phyloP scores from a whole-genome alignment of 2,113 vertebrate species.

The Propithecus coquereli region DNA sequence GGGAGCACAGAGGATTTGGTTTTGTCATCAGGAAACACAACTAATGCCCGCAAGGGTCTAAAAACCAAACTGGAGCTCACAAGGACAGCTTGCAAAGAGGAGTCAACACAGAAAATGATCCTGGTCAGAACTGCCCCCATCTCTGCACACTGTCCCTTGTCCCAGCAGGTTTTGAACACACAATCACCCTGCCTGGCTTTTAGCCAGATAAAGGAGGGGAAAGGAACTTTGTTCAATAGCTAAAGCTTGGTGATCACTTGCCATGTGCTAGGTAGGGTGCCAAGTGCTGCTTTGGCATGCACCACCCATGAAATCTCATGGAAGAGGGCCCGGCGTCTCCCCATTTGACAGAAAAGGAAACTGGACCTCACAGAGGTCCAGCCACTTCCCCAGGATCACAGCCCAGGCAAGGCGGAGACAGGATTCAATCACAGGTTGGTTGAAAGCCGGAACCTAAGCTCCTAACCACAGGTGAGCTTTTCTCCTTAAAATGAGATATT shows the following conservation, averaged over 20 bases:
- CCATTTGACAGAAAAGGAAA: background rate
- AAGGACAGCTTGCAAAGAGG: background rate
- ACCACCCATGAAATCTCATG: background rate
- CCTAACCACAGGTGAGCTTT: background rate
- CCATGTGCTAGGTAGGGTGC: slow-evolving; percentile 23
- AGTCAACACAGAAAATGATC: background rate
- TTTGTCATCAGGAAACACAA: background rate
- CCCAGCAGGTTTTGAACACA: background rate
- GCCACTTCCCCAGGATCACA: background rate
- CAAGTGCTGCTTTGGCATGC: background rate
- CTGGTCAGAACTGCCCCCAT: background rate
- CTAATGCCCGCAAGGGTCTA: background rate
- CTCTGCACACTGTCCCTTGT: background rate
- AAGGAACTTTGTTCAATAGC: slow-evolving; percentile 40
- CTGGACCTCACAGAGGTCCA: background rate
- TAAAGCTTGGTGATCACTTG: slow-evolving; percentile 1
- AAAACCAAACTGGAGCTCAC: background rate
- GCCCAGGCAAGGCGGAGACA: background rate
- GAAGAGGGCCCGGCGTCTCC: background rate
- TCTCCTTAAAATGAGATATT: background rate
- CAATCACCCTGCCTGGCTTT: background rate
- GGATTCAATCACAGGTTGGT: background rate
- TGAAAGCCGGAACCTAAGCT: background rate
- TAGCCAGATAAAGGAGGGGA: background rate
- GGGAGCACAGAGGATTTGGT: background rate